A percentile compares a stretch with the other conserved stretches of the same genome.
Conservation (phyloP, 2,797 vertebrate genomes). For the Cynopterus sphinx region DNA sequence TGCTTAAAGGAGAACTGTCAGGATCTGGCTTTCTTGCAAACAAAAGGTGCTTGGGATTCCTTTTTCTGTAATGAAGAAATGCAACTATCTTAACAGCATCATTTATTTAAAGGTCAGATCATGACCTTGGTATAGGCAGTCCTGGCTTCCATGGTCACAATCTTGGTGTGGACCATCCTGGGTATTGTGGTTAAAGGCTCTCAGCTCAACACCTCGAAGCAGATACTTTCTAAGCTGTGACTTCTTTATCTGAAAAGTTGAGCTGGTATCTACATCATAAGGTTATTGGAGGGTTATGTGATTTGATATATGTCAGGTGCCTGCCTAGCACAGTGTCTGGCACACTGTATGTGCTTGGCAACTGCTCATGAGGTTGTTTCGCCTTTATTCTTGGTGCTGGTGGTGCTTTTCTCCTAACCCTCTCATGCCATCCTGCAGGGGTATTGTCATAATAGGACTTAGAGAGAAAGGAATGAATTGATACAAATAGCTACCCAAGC, state of each 20-base stretch:
- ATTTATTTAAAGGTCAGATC: background rate
- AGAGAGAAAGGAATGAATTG: background rate
- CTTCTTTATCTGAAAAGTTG: background rate
- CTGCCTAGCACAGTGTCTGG: background rate
- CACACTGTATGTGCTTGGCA: background rate
- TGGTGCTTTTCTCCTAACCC: background rate
- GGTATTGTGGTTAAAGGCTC: background rate
- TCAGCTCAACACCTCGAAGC: background rate
- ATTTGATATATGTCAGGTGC: background rate
- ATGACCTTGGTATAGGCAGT: background rate
- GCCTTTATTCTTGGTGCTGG: accelerated
- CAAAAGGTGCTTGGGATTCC: background rate
- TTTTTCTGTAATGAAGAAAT: background rate
- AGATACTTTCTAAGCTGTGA: background rate
- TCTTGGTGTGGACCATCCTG: background rate
- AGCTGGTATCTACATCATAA: background rate
- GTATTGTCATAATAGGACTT: background rate
- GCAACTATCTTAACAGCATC: background rate
- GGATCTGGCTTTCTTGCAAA: background rate
- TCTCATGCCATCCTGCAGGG: background rate
- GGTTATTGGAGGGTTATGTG: background rate
- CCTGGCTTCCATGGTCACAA: background rate
- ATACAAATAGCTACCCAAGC: background rate
- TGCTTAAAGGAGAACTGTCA: background rate
- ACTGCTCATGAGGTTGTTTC: background rate